phyloP scores from a whole-genome alignment of 2,113 vertebrate genomes.

The Rana temporaria region DNA sequence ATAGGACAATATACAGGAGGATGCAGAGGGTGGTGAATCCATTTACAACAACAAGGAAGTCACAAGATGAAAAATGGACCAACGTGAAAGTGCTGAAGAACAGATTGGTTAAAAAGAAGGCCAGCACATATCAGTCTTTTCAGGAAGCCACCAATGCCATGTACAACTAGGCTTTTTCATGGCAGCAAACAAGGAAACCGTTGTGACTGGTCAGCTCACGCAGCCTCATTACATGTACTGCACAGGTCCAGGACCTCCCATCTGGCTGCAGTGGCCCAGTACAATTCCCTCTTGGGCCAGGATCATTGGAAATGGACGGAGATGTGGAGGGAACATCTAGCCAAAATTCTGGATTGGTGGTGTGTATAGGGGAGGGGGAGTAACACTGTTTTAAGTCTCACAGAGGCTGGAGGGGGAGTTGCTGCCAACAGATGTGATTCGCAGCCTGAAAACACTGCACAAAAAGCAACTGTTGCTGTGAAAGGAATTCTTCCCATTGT shows the following conservation, averaged over 20 bases:
- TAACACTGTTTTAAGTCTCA: slow-evolving; percentile 58
- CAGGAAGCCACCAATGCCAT: neutral
- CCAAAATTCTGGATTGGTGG: slow-evolving; percentile 25
- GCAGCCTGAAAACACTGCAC: slow-evolving; percentile 52
- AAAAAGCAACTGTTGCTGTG: slow-evolving; percentile 31
- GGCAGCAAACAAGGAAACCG: neutral
- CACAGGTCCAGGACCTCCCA: slow-evolving; percentile 4
- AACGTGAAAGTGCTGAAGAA: slow-evolving; percentile 45
- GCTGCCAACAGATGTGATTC: slow-evolving; percentile 47
- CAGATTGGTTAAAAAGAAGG: slow-evolving; percentile 23
- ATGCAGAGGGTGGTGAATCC: slow-evolving; percentile 25
- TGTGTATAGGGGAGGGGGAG: neutral
- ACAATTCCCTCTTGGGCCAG: neutral
- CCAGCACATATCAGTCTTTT: neutral
- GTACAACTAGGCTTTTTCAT: slow-evolving; percentile 5
- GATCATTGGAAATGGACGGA: slow-evolving; percentile 21
- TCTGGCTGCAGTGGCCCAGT: slow-evolving; percentile 10
- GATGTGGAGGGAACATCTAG: slow-evolving; percentile 27
- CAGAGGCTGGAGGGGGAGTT: slow-evolving; percentile 56
- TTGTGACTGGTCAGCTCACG: slow-evolving; percentile 14
- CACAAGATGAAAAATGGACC: slow-evolving; percentile 46
- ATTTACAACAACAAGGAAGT: slow-evolving; percentile 51
- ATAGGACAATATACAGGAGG: slow-evolving; percentile 52
- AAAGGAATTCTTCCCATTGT: neutral
- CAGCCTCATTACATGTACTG: neutral